Conservation (phyloP, 2,797 vertebrate species). For the Danionella dracula region DNA sequence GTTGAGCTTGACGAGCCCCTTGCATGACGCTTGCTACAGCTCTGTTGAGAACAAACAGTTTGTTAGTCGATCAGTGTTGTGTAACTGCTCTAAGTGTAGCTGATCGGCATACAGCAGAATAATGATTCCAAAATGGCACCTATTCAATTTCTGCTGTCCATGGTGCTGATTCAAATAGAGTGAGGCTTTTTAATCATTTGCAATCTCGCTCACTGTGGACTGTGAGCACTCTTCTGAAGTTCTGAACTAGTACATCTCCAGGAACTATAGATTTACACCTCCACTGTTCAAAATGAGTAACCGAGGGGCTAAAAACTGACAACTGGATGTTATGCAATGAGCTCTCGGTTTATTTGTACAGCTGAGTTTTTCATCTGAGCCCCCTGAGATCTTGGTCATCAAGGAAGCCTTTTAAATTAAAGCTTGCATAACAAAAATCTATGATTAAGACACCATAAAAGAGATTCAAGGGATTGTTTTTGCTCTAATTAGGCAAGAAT, state of each 20-base stretch:
- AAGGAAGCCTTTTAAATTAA: background rate
- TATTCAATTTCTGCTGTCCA: slow-evolving; percentile 18
- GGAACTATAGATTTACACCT: slow-evolving; percentile 13
- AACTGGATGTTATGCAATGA: slow-evolving; percentile 19
- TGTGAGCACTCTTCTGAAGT: slow-evolving; percentile 11
- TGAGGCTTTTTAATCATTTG: background rate
- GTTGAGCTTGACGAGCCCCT: slow-evolving; percentile 85
- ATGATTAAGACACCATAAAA: background rate
- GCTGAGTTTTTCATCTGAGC: background rate
- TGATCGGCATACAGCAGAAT: background rate
- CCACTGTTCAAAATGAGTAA: background rate
- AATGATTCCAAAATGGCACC: background rate
- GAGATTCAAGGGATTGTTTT: slow-evolving; percentile 3
- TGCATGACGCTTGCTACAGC: slow-evolving; percentile 95
- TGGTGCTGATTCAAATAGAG: slow-evolving; percentile 25
- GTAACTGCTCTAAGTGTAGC: background rate
- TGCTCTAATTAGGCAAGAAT: background rate
- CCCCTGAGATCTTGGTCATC: background rate
- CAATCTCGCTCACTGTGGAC: slow-evolving; percentile 10
- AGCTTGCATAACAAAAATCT: slow-evolving; percentile 1
- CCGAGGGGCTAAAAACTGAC: slow-evolving; percentile 2
- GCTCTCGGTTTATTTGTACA: background rate
- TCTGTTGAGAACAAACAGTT: slow-evolving; percentile 63
- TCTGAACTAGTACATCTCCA: slow-evolving; percentile 6
- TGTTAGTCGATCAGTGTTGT: background rate